Conservation (phyloP, 2,888 invertebrate species). For the Geotrupes spiniger region DNA sequence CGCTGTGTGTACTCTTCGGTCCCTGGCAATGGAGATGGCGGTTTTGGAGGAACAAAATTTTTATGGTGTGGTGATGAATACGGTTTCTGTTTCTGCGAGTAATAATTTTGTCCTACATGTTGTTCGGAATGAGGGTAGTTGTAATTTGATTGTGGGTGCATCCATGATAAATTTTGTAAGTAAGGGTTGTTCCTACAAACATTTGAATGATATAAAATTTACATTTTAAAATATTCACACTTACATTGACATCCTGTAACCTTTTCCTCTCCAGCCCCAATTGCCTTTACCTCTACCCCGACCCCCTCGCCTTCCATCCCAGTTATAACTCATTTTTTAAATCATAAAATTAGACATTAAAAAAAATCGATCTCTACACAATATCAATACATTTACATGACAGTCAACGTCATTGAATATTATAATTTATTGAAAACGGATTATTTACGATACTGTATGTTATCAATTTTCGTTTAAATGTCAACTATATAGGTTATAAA, state of each 20-base stretch:
- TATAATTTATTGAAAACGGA: too few species aligned
- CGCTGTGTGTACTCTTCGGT: slow-evolving; percentile 43
- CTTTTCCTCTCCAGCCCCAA: slow-evolving; percentile 17
- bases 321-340: slow-evolving; percentile 18
- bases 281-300: slow-evolving; percentile 17
- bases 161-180: slow-evolving; percentile 11
- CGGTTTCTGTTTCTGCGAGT: slow-evolving; percentile 9
- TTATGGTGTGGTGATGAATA: slow-evolving; percentile 8
- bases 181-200: slow-evolving; percentile 11
- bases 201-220: neutral
- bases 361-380: neutral
- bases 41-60: slow-evolving; percentile 11
- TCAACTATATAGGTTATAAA: slow-evolving; percentile 2
- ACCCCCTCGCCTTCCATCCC: slow-evolving; percentile 19
- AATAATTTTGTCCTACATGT: slow-evolving; percentile 9
- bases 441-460: neutral
- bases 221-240: neutral
- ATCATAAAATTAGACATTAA: neutral
- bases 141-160: slow-evolving; percentile 10
- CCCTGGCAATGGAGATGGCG: slow-evolving; percentile 40
- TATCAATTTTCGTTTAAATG: neutral
- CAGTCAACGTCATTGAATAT: neutral
- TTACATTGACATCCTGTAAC: slow-evolving; percentile 17
- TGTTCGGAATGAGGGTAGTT: slow-evolving; percentile 8
- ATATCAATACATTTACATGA: neutral